Conservation (phyloP, 2,888 invertebrate species). For the Seira sanloemensis region DNA sequence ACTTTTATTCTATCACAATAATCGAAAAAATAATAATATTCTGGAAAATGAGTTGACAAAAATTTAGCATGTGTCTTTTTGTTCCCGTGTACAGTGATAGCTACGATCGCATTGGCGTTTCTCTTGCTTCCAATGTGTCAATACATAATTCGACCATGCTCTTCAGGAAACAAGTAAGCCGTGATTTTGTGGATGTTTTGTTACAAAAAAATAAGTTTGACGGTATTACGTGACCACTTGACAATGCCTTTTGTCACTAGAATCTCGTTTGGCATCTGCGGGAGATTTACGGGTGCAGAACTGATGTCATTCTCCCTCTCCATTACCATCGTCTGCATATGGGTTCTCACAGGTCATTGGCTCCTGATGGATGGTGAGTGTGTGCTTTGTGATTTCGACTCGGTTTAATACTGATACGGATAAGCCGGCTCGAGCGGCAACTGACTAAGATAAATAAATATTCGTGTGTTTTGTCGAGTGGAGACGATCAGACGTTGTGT, state of each 20-base stretch:
- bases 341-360: slow-evolving; percentile 99
- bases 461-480: too few relatives aligned
- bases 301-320: slow-evolving; percentile 93
- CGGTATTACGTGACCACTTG: background rate
- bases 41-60: background rate
- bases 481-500: too few relatives aligned
- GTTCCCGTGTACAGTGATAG: slow-evolving; percentile 84
- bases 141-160: slow-evolving; percentile 91
- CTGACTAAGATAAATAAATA: too few relatives aligned
- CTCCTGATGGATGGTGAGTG: slow-evolving; percentile 94
- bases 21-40: background rate
- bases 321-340: slow-evolving; percentile 95
- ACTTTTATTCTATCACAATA: background rate
- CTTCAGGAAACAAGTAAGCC: slow-evolving; percentile 84
- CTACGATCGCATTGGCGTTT: slow-evolving; percentile 97
- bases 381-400: slow-evolving; percentile 8
- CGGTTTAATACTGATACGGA: too few relatives aligned
- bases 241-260: slow-evolving; percentile 75
- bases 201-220: background rate
- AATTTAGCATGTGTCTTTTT: background rate
- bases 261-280: slow-evolving; percentile 93
- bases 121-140: slow-evolving; percentile 97
- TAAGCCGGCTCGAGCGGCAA: too few relatives aligned
- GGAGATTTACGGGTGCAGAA: slow-evolving; percentile 95
- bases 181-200: background rate